Evolutionary conservation across 30 jellyfish, hydroid and myxozoan genomes (phyloP).

Genomic region (Cassiopea andromeda): DNA sequence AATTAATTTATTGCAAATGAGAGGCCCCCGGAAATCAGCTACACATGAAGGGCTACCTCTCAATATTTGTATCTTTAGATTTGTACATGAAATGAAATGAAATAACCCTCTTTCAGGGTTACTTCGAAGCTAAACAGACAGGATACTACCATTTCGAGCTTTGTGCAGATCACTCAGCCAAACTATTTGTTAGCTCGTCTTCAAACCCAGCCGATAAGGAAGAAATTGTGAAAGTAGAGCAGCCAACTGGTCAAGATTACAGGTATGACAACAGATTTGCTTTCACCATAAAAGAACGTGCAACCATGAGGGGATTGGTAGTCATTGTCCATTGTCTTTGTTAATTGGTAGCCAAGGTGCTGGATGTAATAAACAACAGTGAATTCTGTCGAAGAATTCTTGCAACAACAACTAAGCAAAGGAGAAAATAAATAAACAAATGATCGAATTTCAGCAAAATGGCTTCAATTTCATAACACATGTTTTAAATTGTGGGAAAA

Average conservation of each 20-base stretch:
- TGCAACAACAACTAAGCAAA: neutral
- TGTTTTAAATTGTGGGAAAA: too few relatives aligned
- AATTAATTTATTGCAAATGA: too few relatives aligned
- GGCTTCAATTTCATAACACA: too few relatives aligned
- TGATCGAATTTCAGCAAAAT: neutral
- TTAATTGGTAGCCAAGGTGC: too few relatives aligned
- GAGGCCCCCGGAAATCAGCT: too few relatives aligned
- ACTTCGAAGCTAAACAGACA: slow-evolving; percentile 12
- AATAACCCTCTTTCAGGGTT: slow-evolving; percentile 1
- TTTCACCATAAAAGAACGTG: too few relatives aligned
- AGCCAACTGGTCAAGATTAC: slow-evolving; percentile 21
- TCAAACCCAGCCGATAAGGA: slow-evolving; percentile 40
- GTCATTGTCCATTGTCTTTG: too few relatives aligned
- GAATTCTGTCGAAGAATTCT: neutral
- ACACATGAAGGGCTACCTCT: too few relatives aligned
- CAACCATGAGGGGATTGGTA: too few relatives aligned
- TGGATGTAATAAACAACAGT: too few relatives aligned
- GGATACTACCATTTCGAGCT: slow-evolving; percentile 30
- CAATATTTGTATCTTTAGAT: too few relatives aligned
- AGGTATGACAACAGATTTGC: slow-evolving; percentile 4
- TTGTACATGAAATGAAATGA: too few relatives aligned
- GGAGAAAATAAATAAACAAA: neutral
- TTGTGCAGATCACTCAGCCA: slow-evolving; percentile 60
- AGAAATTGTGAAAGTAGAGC: slow-evolving; percentile 20
- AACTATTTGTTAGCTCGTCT: slow-evolving; percentile 42